Evolutionary conservation across 2,888 invertebrate species (phyloP), one percentile per base, ranked within the genome.

Genomic region (Teleiodes luculella): DNA sequence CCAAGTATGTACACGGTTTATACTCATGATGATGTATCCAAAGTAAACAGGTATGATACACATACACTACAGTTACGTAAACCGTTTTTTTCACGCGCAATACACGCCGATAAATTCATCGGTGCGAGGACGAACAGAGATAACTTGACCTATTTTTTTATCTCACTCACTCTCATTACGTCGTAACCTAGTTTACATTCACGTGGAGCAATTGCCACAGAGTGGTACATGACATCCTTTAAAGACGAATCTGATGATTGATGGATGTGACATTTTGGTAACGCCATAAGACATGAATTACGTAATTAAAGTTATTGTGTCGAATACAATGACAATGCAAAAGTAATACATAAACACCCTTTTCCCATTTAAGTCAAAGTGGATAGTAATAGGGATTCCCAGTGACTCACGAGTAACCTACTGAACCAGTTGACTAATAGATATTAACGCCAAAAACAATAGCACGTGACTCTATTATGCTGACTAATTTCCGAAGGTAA

Each of bases 121-220:
- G 81, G 63, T 73, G 72, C 87, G 89, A 89, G 89, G 89, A 88
- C 89, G 78, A 74, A 72, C 74, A 66, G 84, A 87, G 89, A 89
- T 88, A 86, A 86, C 88, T 89, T 89, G 89, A 88, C 89, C 89
- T 75, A 89, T 89, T 86, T 89, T 86, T 89, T 88, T 89, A 88
- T 87, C 86, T 86, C 75, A 59, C 70, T 70, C 76, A 71, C 77
- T 76, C 76, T 74, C 77, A 10, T 11, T 20, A 80, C 78, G 80
- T 78, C 83, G 72, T 86, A 88, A 87, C 89, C 88, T 77, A 89
- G 78, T 78, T 87, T 67, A 66, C 51, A 65, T 6, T 24, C 80
- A 80, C 78, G 78, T 83, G 80, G 61, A 71, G 74, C 71, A 74
- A 79, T 76, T 76, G 76, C 72, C 60, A 60, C 66, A 61, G 76